Evolutionary conservation across 2,113 vertebrate species (phyloP).

Genomic region (Paramormyrops kingsleyae): DNA sequence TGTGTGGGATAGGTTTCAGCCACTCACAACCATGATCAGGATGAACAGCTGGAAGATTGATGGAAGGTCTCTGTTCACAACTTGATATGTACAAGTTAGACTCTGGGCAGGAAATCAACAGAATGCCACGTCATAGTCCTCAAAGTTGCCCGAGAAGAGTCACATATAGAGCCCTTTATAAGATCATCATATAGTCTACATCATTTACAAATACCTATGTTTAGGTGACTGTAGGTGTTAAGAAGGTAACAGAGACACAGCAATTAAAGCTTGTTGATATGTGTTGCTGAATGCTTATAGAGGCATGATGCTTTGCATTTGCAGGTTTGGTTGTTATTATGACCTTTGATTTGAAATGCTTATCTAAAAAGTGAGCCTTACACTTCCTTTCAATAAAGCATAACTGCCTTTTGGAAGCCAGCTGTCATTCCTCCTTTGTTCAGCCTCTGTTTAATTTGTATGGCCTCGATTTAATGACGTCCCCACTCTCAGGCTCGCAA

Average conservation of each 20-base stretch:
- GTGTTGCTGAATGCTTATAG: background rate
- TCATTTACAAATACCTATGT: background rate
- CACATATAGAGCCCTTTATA: background rate
- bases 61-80: background rate
- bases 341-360: background rate
- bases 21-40: background rate
- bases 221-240: background rate
- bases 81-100: background rate
- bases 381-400: background rate
- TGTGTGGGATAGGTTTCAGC: background rate
- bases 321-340: background rate
- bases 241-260: background rate
- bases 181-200: background rate
- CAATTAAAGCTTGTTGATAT: background rate
- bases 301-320: background rate
- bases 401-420: background rate
- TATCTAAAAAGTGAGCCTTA: background rate
- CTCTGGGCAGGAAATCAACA: background rate
- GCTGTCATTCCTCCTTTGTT: background rate
- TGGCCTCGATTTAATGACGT: constrained; percentile 8
- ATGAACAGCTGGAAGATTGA: background rate
- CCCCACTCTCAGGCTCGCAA: background rate
- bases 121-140: background rate
- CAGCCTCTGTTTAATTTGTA: background rate
- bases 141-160: background rate